Base-by-base conservation (phyloP, 2,888 invertebrate genomes). In the Noctua janthe region DNA sequence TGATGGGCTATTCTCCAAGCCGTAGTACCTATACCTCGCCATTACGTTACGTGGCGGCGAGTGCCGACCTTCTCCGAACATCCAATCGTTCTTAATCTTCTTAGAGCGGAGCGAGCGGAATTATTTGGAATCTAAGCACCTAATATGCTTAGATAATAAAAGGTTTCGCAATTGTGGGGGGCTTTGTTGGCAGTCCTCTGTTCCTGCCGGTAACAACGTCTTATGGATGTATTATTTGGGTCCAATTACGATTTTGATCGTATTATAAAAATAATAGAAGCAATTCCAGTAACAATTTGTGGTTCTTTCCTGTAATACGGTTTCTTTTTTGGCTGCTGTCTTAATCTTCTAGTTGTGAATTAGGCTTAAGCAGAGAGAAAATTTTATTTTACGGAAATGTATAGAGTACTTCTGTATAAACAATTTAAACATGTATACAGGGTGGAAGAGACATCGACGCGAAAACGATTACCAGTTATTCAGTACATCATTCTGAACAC, bases 11-110 rank as follows among this genome's bases (percentile, higher is more conserved):
- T 94, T 93, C 94, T 93, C 94, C 95, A 94, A 95, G 94, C 94
- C 92, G 54, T 17, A 62, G 80, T 84, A 92, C 92, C 91, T 92
- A 87, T 88, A 90, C 88, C 89, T 90, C 89, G 87, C 87, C 84
- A 91, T 92, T 91, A 85, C 91, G 92, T 95, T 91, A 93, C 88
- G 91, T 91, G 92, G 93, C 92, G 93, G 92, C 91, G 92, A 89
- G 88, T 91, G 91, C 92, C 92, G 93, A 94, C 94, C 95, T 96
- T 95, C 95, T 94, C 89, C 92, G 95, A 95, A 96, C 95, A 95
- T 96, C 96, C 96, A 97, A 96, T 97, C 96, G 94, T 93, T 95
- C 93, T 94, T 97, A 97, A 97, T 96, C 97, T 96, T 95, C 97
- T 97, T 96, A 96, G 93, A 92, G 93, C 91, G 93, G 92, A 94